Base-by-base conservation (phyloP, 2,888 invertebrate genomes). In the Timema cristinae region DNA sequence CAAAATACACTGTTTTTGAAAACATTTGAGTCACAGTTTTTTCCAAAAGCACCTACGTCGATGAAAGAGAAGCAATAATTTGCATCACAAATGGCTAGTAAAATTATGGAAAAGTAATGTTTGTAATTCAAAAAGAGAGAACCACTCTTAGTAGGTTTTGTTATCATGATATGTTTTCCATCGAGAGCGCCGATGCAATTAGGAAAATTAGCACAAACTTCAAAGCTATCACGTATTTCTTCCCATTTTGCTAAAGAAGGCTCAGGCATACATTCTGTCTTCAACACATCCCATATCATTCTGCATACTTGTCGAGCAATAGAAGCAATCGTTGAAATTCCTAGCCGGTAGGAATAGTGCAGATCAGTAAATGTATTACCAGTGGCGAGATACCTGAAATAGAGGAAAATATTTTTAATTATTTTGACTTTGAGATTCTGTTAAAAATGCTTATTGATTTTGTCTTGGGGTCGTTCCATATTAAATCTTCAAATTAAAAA, bases 381-480 rank as follows among this genome's bases (percentile, higher is more conserved):
- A 13, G 68, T 51, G 50, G 68, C 68, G 10, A 68, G n/a, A 52
- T 68, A 51, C 32, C 68, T 68, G 68, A 13, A 68, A 68, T 15
- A 52, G 51, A 68, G 32, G 32, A 32, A 32, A 32, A 32, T 32
- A 32, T 32, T 32, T 32, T 32, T 1, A 32, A 32, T 32, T 32
- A 32, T 32, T 32, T 32, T 32, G 32, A 32, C 32, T 32, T 32
- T 32, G 32, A 32, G 32, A 32, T 32, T 32, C 32, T 32, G 32
- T 32, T 32, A 32, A 32, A 32, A 32, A 32, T 32, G 32, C 32
- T 32, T 1, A 32, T 32, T 32, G 32, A 4, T 32, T 32, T 32
- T 32, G 32, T 32, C 32, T 32, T 32, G 32, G 32, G 32, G 32
- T 32, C 32, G 32, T 32, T 32, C 32, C 32, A 32, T 4, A 32